phyloP scores from a whole-genome alignment of 1,140 invertebrate genomes.

The Zaprionus inermis region DNA sequence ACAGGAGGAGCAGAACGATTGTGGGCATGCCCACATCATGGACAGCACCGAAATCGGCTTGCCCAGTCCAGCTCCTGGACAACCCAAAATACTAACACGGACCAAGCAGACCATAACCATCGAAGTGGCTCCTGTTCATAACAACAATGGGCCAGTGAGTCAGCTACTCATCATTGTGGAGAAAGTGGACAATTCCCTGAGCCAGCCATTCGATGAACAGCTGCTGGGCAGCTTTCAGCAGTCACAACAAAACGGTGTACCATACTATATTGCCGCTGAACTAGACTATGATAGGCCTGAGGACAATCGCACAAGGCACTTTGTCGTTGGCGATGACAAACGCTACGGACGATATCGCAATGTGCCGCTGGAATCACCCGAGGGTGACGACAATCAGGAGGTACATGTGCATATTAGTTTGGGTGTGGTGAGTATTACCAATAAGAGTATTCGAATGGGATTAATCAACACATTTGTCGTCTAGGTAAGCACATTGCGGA shows the following conservation, averaged over 20 bases:
- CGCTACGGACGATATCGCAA: constrained; percentile 92
- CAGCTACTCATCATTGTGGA: constrained; percentile 89
- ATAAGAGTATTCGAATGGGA: neutral
- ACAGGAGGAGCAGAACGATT: constrained; percentile 79
- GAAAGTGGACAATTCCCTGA: constrained; percentile 86
- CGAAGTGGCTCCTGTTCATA: constrained; percentile 86
- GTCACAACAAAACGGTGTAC: constrained; percentile 86
- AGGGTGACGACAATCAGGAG: constrained; percentile 76
- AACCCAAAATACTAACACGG: constrained; percentile 87
- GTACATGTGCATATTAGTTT: constrained; percentile 89
- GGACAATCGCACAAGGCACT: constrained; percentile 85
- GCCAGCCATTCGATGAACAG: constrained; percentile 85
- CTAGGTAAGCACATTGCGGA: constrained; percentile 86
- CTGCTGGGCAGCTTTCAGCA: constrained; percentile 87
- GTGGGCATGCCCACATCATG: constrained; percentile 85
- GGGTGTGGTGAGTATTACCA: constrained; percentile 86
- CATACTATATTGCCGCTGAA: constrained; percentile 93
- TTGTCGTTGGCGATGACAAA: constrained; percentile 91
- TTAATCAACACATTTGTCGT: neutral
- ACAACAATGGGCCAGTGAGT: constrained; percentile 90
- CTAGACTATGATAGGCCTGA: constrained; percentile 84
- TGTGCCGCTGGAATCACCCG: constrained; percentile 87
- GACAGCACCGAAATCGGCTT: constrained; percentile 89
- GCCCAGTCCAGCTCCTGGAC: constrained; percentile 87
- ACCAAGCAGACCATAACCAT: constrained; percentile 87